Evolutionary conservation across 2,797 vertebrate species (phyloP), one percentile per base, ranked within the genome.

Genomic region (Esox lucius): DNA sequence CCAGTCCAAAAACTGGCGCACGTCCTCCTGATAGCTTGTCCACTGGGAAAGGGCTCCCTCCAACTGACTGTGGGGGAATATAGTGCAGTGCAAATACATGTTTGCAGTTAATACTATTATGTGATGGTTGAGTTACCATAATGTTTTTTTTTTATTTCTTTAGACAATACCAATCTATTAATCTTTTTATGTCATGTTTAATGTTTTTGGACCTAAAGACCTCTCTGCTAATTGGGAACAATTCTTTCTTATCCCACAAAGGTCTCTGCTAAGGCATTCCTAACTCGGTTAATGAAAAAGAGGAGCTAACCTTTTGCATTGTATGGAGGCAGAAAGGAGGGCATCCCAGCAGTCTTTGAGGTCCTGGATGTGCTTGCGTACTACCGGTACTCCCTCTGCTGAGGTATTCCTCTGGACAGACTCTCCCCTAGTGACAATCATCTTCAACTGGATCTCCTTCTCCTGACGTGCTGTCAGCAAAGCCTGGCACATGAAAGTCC

Each of bases 11-110:
- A 99, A 98, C 92, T 97, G 96, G 0, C 83, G 91, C 9, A 98
- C 93, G 0, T 98, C 98, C 84, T 99, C 98, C 89, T 99, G 97
- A 77, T 98, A 99, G 86, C 96, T 99, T 39, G 97, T 99, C 98
- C 98, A 99, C 85, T 98, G 96, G 42, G 96, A 98, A 53, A 98
- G 93, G 1, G 97, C 95, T 13, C 96, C 96, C 86, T 99, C 98
- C 61, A 99, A 92, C 81, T 97, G 97, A 87, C 98, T 99, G 94
- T 49, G 0, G 6, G 49, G 49, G 84, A 11, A 79, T 70, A 46
- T 2, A 51, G 79, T 3, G 76, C 33, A 33, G 72, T 28, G 81
- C 62, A 5, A 22, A 48, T 12, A 49, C 22, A 70, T 26, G 9
- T 17, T 53, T 12, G 7, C 13, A 66, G 28, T 28, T 65, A 31